Evolutionary conservation across 2,888 invertebrate species (phyloP).

Genomic region (Pandemis corylana): DNA sequence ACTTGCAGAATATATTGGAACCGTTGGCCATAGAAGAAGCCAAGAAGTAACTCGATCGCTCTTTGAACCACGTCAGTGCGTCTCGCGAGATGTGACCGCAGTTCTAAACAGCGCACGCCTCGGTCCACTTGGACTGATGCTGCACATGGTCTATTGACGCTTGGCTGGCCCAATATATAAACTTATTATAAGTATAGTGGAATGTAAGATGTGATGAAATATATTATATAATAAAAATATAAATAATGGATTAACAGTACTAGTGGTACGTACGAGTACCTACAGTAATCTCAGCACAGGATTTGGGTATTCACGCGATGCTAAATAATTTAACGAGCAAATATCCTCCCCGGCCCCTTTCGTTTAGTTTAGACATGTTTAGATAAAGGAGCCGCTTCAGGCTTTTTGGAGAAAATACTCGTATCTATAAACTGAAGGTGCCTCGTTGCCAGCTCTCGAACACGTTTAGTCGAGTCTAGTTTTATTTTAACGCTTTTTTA

Average conservation of each 20-base stretch:
- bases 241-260: background rate
- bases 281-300: background rate
- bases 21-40: too few relatives aligned
- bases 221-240: too few relatives aligned
- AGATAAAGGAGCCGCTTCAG: conserved; percentile 4
- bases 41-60: too few relatives aligned
- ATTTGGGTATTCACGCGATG: background rate
- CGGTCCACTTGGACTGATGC: too few relatives aligned
- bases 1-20: too few relatives aligned
- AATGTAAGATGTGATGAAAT: too few relatives aligned
- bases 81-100: too few relatives aligned
- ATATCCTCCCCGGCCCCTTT: background rate
- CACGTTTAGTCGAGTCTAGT: background rate
- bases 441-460: background rate
- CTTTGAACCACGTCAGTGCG: too few relatives aligned
- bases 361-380: background rate
- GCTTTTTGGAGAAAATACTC: background rate
- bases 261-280: background rate
- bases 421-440: background rate
- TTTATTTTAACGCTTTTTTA: background rate
- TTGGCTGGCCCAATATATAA: too few relatives aligned
- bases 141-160: too few relatives aligned
- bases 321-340: background rate
- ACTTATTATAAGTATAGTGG: too few relatives aligned
- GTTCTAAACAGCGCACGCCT: too few relatives aligned